These are phyloP conservation scores for Minunthozetes semirufus DNA, from an alignment of 2,888 invertebrate species.

Conservation along the genomic window DNA sequence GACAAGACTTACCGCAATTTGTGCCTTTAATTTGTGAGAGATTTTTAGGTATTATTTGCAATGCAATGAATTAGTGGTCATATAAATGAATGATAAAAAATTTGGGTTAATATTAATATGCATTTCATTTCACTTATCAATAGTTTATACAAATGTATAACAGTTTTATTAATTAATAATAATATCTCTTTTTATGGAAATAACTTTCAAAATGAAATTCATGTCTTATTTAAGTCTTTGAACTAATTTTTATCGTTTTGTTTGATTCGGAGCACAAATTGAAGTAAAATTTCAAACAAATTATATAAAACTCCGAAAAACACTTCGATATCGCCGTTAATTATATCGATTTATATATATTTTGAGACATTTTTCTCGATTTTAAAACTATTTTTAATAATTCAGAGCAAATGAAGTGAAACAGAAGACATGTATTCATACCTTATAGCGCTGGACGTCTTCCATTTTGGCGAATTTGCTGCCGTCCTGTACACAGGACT, in stretches of 20 bases:
- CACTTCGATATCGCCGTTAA: not conserved
- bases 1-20: constrained; percentile 40
- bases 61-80: constrained; percentile 41
- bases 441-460: constrained; percentile 89
- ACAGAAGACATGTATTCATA: constrained; percentile 49
- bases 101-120: constrained; percentile 29
- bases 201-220: too few relatives aligned
- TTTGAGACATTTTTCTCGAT: too few relatives aligned
- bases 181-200: too few relatives aligned
- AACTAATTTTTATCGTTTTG: not conserved
- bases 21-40: constrained; percentile 38
- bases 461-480: constrained; percentile 85
- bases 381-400: too few relatives aligned
- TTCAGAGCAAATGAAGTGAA: not conserved
- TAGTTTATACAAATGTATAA: too few relatives aligned
- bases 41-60: constrained; percentile 39
- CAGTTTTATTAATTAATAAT: too few relatives aligned
- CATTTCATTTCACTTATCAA: not conserved
- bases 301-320: not conserved
- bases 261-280: not conserved
- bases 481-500: constrained; percentile 88
- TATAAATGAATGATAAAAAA: constrained; percentile 33
- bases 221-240: too few relatives aligned
- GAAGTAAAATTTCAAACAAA: not conserved
- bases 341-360: too few relatives aligned